Base-by-base conservation (phyloP, 2,888 invertebrate genomes). In the Leptopilina syphax region DNA sequence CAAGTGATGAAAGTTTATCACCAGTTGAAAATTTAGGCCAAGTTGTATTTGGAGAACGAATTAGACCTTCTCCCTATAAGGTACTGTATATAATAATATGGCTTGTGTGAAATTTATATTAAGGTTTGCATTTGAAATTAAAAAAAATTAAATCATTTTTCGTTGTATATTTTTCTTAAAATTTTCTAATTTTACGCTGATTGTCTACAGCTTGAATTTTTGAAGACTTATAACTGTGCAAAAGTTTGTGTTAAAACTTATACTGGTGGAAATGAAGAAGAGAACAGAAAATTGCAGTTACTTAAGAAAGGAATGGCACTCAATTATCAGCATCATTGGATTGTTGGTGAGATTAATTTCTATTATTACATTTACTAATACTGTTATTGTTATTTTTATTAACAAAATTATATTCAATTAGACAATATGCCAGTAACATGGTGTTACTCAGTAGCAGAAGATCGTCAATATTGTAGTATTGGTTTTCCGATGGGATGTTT, bases 351-450 rank as follows among this genome's bases (percentile, higher is more conserved):
- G 94, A 50, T 34, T 34, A 34, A 34, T 60, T 12, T 41, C 10
- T 41, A 73, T 47, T 13, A 0, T 68, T 24, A 27, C 10, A 10
- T 4, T 5, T 4, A 44, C 18, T 54, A 66, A 63, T 9, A 57
- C 41, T 10, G 44, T 60, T 12, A 47, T n/a, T 27, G 13, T 47
- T 24, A 24, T 73, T 60, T 73, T 24, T 27, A 73, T 9, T 13
- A 18, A 63, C 3, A 60, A 60, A 60, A 60, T 57, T 57, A 13
- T 57, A 57, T n/a, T n/a, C n/a, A 13, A 10, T 5, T 93, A 92
- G 99, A 99, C 92, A 99, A 99, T 91, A 99, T 99, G 99, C 99
- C 99, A 0, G 97, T 99, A 1, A 99, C 99, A 0, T 99, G 98
- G 96, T 99, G 99, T 92, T 98, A 98, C 92, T 93, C 92, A 67